Percentiles rank a stretch among this genome's conserved stretches.
These are phyloP conservation scores for Protaetia brevitarsis DNA, from an alignment of 1,140 invertebrate species.

Conservation along the genomic window DNA sequence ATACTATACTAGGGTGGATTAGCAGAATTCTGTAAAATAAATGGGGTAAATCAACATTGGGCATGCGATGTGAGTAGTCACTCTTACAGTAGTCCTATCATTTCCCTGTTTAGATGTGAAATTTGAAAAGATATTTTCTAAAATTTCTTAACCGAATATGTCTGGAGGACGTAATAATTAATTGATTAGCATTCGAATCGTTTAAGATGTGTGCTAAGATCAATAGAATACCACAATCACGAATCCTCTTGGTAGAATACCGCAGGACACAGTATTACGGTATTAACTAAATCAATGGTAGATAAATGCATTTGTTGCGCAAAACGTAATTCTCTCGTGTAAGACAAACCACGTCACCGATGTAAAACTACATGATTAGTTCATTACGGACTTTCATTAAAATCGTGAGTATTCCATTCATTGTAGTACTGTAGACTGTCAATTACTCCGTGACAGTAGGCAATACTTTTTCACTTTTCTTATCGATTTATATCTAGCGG, in stretches of 20 bases:
- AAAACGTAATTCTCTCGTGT: neutral
- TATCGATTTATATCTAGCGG: neutral
- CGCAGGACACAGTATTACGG: neutral
- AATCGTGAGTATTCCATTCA: conserved; percentile 11
- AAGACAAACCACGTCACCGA: neutral
- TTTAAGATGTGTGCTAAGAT: neutral
- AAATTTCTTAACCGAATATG: too few species aligned
- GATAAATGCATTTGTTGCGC: neutral
- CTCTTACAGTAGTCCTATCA: too few species aligned
- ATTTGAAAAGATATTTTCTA: too few species aligned
- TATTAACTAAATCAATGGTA: neutral
- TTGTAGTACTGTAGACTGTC: neutral
- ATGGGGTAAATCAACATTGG: too few species aligned
- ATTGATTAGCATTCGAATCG: too few species aligned
- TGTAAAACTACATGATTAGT: conserved; percentile 17
- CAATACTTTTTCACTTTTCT: conserved; percentile 10
- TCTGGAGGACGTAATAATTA: too few species aligned
- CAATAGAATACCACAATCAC: neutral
- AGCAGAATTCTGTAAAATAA: too few species aligned
- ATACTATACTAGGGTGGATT: too few species aligned
- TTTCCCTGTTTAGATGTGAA: too few species aligned
- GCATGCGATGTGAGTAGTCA: too few species aligned
- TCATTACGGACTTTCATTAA: conserved; percentile 15
- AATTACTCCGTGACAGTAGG: conserved; percentile 15
- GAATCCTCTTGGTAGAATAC: neutral